A percentile compares a stretch with the other conserved stretches of the same genome.
Evolutionary conservation across 2,797 vertebrate species (phyloP).

Genomic region (Coreius guichenoti): DNA sequence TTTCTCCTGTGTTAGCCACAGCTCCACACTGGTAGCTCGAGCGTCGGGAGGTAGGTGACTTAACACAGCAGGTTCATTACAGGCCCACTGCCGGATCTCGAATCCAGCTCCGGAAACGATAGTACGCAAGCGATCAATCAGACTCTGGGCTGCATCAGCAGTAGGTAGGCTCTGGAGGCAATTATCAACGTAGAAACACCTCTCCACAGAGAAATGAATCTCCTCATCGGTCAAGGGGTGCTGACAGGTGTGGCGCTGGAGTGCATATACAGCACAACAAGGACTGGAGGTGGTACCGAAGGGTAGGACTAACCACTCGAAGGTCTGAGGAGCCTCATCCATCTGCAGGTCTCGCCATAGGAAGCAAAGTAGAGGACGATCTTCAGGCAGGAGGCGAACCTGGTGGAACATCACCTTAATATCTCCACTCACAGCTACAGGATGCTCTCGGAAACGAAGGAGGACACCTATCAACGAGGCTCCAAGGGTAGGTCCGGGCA

Average conservation of each 20-base stretch:
- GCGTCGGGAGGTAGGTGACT: not conserved
- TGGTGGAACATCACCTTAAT: slow-evolving; percentile 22
- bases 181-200: too few relatives aligned
- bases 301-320: not conserved
- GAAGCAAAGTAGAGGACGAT: not conserved
- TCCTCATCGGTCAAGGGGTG: too few relatives aligned
- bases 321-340: not conserved
- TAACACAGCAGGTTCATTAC: not conserved
- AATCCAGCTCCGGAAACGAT: not conserved
- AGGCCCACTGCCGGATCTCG: not conserved
- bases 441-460: slow-evolving; percentile 15
- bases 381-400: not conserved
- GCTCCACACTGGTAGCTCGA: not conserved
- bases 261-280: slow-evolving; percentile 1
- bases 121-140: not conserved
- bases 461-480: too few relatives aligned
- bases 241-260: not conserved
- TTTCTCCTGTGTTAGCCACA: not conserved
- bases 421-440: not conserved
- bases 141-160: not conserved
- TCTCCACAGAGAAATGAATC: too few relatives aligned
- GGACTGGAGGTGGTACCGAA: not conserved
- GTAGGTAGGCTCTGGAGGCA: not conserved
- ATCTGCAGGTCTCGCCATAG: slow-evolving; percentile 3
- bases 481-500: too few relatives aligned